Evolutionary conservation across 1,140 invertebrate genomes (phyloP).

Genomic region (Doryteuthis pealeii): DNA sequence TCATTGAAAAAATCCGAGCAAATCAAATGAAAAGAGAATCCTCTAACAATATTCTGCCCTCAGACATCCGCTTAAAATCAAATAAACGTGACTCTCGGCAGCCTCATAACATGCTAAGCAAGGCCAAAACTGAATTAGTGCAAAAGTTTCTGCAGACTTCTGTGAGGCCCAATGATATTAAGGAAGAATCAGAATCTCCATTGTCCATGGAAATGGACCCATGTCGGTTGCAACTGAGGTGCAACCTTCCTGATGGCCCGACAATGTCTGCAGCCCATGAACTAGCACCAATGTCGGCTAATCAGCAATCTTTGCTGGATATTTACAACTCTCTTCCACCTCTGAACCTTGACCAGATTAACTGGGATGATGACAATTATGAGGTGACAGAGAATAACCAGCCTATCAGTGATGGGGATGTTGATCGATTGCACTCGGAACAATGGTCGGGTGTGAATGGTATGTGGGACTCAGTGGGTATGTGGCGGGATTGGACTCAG

Average conservation of each 20-base stretch:
- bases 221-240: background rate
- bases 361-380: slow-evolving; percentile 58
- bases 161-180: slow-evolving; percentile 45
- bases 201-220: background rate
- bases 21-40: slow-evolving; percentile 57
- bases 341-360: slow-evolving; percentile 65
- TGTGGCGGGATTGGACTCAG: slow-evolving; percentile 83
- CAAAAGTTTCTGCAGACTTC: slow-evolving; percentile 63
- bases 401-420: slow-evolving; percentile 53
- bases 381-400: slow-evolving; percentile 28
- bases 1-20: slow-evolving; percentile 53
- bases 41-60: slow-evolving; percentile 27
- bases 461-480: slow-evolving; percentile 63
- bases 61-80: background rate
- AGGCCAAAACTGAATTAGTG: slow-evolving; percentile 66
- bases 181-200: slow-evolving; percentile 30
- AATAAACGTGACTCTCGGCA: background rate
- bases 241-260: background rate
- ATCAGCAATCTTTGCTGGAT: slow-evolving; percentile 29
- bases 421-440: slow-evolving; percentile 59
- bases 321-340: slow-evolving; percentile 65
- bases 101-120: slow-evolving; percentile 36
- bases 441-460: slow-evolving; percentile 68
- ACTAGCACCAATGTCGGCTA: background rate
- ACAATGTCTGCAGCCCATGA: background rate